Percentiles rank a stretch among this genome's conserved stretches.
These are phyloP conservation scores for Gallinago paraguaiae DNA, from an alignment of 2,113 vertebrate species.

Conservation along the genomic window DNA sequence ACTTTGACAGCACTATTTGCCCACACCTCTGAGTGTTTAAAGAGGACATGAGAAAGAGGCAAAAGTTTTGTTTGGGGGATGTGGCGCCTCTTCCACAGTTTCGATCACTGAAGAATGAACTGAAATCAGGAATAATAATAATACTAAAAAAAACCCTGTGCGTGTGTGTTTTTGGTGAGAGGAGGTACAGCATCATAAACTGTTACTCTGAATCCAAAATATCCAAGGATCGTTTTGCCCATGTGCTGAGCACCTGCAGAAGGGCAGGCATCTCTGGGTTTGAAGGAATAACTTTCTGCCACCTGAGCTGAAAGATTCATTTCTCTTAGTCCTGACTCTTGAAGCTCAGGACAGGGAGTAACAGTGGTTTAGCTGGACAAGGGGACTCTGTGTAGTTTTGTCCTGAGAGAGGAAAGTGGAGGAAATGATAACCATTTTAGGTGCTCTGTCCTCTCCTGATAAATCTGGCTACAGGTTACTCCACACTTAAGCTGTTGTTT, in stretches of 20 bases:
- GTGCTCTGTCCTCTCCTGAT: background rate
- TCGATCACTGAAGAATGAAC: background rate
- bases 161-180: background rate
- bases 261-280: background rate
- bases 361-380: background rate
- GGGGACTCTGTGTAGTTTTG: background rate
- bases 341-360: background rate
- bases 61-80: background rate
- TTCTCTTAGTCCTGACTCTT: background rate
- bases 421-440: background rate
- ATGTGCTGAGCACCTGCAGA: background rate
- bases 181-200: background rate
- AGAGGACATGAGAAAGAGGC: background rate
- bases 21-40: background rate
- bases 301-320: background rate
- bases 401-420: background rate
- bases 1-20: background rate
- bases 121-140: background rate
- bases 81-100: background rate
- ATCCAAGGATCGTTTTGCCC: background rate
- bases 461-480: background rate
- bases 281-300: background rate
- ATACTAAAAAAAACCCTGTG: background rate
- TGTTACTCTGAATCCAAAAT: background rate
- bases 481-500: rapidly evolving